Evolutionary conservation across 2,888 invertebrate genomes (phyloP).

Genomic region (Dexiosoma caninum): DNA sequence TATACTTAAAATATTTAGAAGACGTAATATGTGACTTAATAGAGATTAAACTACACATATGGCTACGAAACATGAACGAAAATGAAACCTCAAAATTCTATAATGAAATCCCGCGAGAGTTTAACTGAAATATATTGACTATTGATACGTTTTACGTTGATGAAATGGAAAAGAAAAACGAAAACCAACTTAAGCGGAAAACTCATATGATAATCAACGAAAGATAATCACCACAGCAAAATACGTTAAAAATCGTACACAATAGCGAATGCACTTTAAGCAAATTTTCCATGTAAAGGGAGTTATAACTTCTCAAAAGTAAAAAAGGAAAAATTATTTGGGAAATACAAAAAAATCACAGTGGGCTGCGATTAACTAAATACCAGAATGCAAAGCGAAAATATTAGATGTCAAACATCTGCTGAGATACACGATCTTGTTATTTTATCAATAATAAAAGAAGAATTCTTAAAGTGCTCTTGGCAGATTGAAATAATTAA

Average conservation of each 20-base stretch:
- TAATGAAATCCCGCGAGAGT: conserved; percentile 61
- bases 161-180: conserved; percentile 4
- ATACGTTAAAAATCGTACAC: conserved; percentile 39
- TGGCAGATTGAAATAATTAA: too few species aligned
- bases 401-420: too few species aligned
- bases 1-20: conserved; percentile 14
- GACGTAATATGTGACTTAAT: conserved; percentile 47
- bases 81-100: conserved; percentile 46
- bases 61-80: conserved; percentile 46
- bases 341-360: conserved; percentile 9
- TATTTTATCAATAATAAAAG: too few species aligned
- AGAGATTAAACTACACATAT: conserved; percentile 53
- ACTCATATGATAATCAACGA: conserved; percentile 54
- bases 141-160: conserved; percentile 30
- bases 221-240: conserved; percentile 54
- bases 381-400: too few species aligned
- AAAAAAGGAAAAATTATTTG: neutral
- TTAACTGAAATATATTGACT: conserved; percentile 17
- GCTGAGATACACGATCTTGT: too few species aligned
- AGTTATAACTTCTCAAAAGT: neutral
- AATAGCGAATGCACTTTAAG: conserved; percentile 4
- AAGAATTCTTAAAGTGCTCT: too few species aligned
- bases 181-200: conserved; percentile 58
- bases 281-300: conserved; percentile 27
- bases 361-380: neutral